phyloP scores from a whole-genome alignment of 2,113 vertebrate genomes.

The Catagonus wagneri region DNA sequence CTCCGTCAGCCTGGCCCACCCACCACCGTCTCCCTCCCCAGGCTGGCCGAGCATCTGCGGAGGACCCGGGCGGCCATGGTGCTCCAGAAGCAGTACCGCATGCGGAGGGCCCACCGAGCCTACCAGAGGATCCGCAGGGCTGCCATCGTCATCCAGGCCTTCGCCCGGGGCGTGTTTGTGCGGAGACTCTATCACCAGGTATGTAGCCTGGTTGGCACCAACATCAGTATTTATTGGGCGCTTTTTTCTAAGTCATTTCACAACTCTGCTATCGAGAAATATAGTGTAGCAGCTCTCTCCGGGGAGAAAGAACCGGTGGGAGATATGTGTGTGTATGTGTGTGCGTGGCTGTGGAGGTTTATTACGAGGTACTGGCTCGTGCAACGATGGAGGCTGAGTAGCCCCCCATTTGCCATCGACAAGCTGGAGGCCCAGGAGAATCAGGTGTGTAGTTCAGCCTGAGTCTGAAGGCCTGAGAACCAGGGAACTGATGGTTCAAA shows the following conservation, averaged over 20 bases:
- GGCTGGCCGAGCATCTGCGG: constrained; percentile 90
- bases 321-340: rapidly evolving
- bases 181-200: constrained; percentile 93
- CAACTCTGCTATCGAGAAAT: background rate
- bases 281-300: background rate
- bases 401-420: rapidly evolving
- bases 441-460: background rate
- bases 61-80: constrained; percentile 89
- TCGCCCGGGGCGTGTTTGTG: constrained; percentile 92
- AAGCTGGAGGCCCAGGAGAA: background rate
- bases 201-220: background rate
- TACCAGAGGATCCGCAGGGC: constrained; percentile 87
- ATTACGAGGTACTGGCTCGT: background rate
- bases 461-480: background rate
- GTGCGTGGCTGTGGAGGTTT: background rate
- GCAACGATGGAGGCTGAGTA: background rate
- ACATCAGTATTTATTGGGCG: rapidly evolving
- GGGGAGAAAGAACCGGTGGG: background rate
- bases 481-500: background rate
- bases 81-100: constrained; percentile 95
- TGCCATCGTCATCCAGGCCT: constrained; percentile 93
- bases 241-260: background rate
- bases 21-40: constrained; percentile 61
- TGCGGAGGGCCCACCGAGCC: constrained; percentile 88
- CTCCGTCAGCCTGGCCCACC: rapidly evolving